phyloP scores from a whole-genome alignment of 2,113 vertebrate species.

The Daubentonia madagascariensis region DNA sequence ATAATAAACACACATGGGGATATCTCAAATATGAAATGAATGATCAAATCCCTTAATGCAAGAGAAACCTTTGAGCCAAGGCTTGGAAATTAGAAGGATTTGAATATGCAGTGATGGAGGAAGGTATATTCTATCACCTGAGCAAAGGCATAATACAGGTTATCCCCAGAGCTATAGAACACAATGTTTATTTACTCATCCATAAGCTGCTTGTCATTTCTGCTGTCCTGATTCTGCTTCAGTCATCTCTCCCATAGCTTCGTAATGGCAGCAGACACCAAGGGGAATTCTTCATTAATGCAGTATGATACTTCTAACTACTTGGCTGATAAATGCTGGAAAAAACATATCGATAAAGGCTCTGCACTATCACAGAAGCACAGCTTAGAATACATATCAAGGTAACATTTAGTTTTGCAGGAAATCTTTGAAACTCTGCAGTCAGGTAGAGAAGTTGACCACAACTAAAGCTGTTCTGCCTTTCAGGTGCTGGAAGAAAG shows the following conservation, averaged over 20 bases:
- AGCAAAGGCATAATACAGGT: not conserved
- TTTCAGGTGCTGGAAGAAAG: not conserved
- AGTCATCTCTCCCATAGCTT: not conserved
- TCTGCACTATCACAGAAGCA: not conserved
- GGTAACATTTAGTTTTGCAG: not conserved
- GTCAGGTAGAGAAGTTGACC: not conserved
- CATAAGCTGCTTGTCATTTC: not conserved
- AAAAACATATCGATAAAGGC: slow-evolving; percentile 23
- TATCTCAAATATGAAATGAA: not conserved
- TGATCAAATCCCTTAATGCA: not conserved
- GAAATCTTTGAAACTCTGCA: slow-evolving; percentile 17
- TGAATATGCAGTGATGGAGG: not conserved
- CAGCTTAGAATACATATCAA: slow-evolving; percentile 12
- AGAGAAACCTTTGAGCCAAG: not conserved
- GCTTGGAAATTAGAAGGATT: not conserved
- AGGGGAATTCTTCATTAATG: slow-evolving; percentile 51
- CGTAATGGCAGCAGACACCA: not conserved
- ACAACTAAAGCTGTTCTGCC: not conserved
- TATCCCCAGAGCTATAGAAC: not conserved
- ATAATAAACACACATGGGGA: not conserved
- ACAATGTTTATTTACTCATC: not conserved
- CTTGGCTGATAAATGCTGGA: slow-evolving; percentile 32
- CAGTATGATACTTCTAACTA: slow-evolving; percentile 23
- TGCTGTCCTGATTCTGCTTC: not conserved
- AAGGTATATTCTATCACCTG: not conserved